These are phyloP conservation scores for Alloplasta piceator DNA, from an alignment of 2,888 invertebrate species.

Conservation along the genomic window DNA sequence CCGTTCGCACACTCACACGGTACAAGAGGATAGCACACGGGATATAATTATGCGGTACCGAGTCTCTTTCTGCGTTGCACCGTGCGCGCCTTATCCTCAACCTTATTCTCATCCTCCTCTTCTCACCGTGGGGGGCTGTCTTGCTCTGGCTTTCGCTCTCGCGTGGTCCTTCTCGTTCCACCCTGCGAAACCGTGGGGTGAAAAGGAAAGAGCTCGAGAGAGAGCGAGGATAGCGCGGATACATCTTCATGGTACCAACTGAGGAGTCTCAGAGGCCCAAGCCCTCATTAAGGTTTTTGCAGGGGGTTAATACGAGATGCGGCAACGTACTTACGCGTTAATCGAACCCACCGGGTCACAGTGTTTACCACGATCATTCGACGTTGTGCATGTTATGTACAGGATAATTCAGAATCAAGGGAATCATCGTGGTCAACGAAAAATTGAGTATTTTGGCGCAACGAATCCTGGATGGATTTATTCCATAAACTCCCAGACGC, in stretches of 20 bases:
- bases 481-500: too few species aligned
- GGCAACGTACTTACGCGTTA: constrained; percentile 68
- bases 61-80: constrained; percentile 64
- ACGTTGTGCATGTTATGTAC: too few species aligned
- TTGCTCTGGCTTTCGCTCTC: constrained; percentile 56
- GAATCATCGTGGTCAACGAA: too few species aligned
- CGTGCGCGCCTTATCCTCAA: constrained; percentile 37
- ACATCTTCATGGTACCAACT: constrained; percentile 64
- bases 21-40: constrained; percentile 52
- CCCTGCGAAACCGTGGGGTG: background rate
- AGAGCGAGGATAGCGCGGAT: constrained; percentile 34
- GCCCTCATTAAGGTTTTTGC: constrained; percentile 69
- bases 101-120: constrained; percentile 44
- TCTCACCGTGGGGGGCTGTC: constrained; percentile 53
- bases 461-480: too few species aligned
- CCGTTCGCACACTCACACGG: constrained; percentile 40
- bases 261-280: constrained; percentile 52
- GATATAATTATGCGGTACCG: constrained; percentile 68
- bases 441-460: too few species aligned
- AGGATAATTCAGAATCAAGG: too few species aligned
- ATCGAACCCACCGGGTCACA: constrained; percentile 66
- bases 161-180: constrained; percentile 9
- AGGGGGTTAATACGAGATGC: constrained; percentile 67
- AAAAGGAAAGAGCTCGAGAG: constrained; percentile 17
- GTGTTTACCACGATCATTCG: constrained; percentile 50